Evolutionary conservation across 2,888 invertebrate genomes (phyloP), one percentile per base, ranked within the genome.

Genomic region (Pseudococcus jackbeardsleyi): DNA sequence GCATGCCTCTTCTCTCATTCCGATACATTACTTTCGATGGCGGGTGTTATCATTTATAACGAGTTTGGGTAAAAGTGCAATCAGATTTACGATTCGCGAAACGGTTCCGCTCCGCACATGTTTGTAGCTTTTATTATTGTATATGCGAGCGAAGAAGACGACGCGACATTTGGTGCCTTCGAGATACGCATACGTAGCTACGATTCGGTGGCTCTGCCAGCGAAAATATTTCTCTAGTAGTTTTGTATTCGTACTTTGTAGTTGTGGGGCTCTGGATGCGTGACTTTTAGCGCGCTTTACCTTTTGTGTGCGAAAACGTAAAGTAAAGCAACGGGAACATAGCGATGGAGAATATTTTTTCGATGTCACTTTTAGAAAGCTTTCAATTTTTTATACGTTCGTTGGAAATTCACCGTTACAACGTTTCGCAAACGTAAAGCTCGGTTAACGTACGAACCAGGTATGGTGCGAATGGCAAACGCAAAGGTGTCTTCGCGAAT

Each of bases 341-440:
- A 33, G n/a, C n/a, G 15, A 33, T 39, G 33, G 33, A 33, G 72
- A 72, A 33, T 72, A 72, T 72, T 72, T 72, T 72, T 72, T 33
- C 33, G 33, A 72, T 72, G 72, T 72, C 72, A 72, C 72, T 72
- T 72, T 72, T 72, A 33, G 72, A 72, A 72, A 72, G 72, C 72
- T 72, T 72, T 72, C 72, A 72, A 72, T 72, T 72, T 72, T 72
- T 72, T 72, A 72, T 33, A 33, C 33, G 15, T 72, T 72, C 72
- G 72, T 72, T 72, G 33, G 72, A 72, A 72, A 72, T 72, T 72
- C 72, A 72, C 72, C 22, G 33, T 72, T 72, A 33, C 33, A 72
- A 12, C 17, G 11, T 33, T 72, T 72, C 33, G 72, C n/a, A n/a
- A 33, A 72, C 39, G 33, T 64, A 64, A 22, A 22, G 22, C n/a